Conservation (phyloP, 92 coral and sea anemone genomes). For the Siderastrea siderea region DNA sequence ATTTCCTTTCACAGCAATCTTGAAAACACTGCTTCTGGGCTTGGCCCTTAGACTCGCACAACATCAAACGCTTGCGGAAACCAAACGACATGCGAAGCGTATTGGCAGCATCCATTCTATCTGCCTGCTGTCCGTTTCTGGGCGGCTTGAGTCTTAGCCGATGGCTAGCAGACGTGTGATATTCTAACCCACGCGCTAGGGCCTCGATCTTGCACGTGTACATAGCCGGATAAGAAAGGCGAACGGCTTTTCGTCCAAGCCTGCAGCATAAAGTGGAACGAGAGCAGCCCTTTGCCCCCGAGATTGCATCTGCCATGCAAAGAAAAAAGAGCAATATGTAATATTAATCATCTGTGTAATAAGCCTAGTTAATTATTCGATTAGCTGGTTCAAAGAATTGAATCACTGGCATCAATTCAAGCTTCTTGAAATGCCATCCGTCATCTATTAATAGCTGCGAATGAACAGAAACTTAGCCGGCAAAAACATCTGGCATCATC, state of each 20-base stretch:
- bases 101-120: conserved; percentile 44
- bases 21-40: conserved; percentile 59
- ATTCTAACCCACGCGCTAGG: conserved; percentile 63
- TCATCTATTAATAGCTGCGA: background rate
- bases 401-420: background rate
- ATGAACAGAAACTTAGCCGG: background rate
- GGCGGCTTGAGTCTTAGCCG: conserved; percentile 45
- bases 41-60: conserved; percentile 32
- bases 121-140: background rate
- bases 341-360: background rate
- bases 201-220: conserved; percentile 78
- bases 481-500: background rate
- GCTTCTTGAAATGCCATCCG: background rate
- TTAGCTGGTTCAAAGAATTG: background rate
- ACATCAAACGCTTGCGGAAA: conserved; percentile 59
- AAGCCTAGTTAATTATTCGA: background rate
- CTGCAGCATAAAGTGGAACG: conserved; percentile 57
- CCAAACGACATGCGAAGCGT: conserved; percentile 42
- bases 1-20: conserved; percentile 54
- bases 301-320: background rate
- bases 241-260: conserved; percentile 78
- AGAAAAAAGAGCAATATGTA: background rate
- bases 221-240: conserved; percentile 52
- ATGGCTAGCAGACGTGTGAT: conserved; percentile 71
- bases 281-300: background rate